These are phyloP conservation scores for Candidula unifasciata DNA, from an alignment of 2,888 invertebrate genomes.

Conservation along the genomic window DNA sequence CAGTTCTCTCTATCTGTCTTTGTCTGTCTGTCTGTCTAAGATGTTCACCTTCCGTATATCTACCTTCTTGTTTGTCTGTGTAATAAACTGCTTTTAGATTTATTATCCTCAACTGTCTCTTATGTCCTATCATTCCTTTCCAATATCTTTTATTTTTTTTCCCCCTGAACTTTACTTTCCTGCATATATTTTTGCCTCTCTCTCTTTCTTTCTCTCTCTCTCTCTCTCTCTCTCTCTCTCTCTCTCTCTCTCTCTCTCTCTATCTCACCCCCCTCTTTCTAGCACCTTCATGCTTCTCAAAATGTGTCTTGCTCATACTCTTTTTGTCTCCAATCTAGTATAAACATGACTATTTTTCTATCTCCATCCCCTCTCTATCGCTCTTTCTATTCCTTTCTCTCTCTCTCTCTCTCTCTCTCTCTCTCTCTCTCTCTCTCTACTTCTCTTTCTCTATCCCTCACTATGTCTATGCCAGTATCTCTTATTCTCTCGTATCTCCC, in stretches of 20 bases:
- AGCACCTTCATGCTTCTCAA: background rate
- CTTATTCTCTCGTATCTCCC: background rate
- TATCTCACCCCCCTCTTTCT: background rate
- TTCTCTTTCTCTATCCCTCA: background rate
- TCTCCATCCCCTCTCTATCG: background rate
- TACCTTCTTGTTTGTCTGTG: background rate
- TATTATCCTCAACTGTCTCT: background rate
- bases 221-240: background rate
- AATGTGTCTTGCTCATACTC: background rate
- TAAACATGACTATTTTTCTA: background rate
- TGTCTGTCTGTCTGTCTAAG: too few relatives aligned
- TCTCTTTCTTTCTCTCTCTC: background rate
- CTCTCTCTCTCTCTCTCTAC: background rate
- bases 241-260: background rate
- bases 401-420: background rate
- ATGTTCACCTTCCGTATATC: background rate
- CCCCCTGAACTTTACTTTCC: background rate
- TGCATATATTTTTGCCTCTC: background rate
- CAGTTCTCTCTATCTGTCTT: too few relatives aligned
- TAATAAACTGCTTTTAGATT: background rate
- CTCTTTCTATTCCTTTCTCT: background rate
- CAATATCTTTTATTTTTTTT: background rate
- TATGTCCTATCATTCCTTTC: background rate
- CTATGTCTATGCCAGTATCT: background rate
- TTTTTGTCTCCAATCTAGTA: too few relatives aligned